Percentiles rank a stretch among this genome's conserved stretches.
These are phyloP conservation scores for Macropodus opercularis DNA, from an alignment of 2,797 vertebrate genomes.

Conservation along the genomic window DNA sequence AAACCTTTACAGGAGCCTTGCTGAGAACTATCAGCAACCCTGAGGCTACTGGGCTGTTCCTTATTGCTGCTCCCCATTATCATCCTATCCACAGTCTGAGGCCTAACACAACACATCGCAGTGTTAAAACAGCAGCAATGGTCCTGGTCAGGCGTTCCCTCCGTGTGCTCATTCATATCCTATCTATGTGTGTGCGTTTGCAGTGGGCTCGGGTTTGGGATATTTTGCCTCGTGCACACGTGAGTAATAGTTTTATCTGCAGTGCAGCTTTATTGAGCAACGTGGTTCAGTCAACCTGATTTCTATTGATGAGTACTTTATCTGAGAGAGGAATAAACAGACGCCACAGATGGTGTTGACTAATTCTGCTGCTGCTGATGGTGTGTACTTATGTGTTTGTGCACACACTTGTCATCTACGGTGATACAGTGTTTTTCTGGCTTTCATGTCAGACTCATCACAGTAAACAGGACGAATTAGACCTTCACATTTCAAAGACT, in stretches of 20 bases:
- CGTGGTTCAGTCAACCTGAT: slow-evolving; percentile 36
- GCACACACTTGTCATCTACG: slow-evolving; percentile 2
- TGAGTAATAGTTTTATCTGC: slow-evolving; percentile 12
- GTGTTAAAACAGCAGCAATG: no score
- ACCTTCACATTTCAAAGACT: slow-evolving; percentile 43
- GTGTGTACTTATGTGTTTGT: background rate
- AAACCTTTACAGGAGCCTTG: no score
- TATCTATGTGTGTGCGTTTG: no score
- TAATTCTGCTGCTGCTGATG: slow-evolving; percentile 21
- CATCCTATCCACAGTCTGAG: no score
- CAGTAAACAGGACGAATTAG: slow-evolving; percentile 50
- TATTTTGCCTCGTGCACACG: no score
- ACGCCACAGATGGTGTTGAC: slow-evolving; percentile 46
- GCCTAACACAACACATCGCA: no score
- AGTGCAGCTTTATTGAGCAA: slow-evolving; percentile 26
- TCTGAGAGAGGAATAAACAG: slow-evolving; percentile 30
- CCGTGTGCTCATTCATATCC: no score
- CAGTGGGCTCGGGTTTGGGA: no score
- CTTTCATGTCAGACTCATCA: slow-evolving; percentile 38
- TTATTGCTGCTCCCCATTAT: no score
- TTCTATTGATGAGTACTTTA: slow-evolving; percentile 39
- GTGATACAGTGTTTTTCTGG: slow-evolving; percentile 23
- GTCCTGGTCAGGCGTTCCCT: no score
- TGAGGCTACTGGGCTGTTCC: no score
- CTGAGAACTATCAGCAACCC: no score